Evolutionary conservation across 1,140 invertebrate species (phyloP), one percentile per base, ranked within the genome.

Genomic region (Bombus haemorrhoidalis): DNA sequence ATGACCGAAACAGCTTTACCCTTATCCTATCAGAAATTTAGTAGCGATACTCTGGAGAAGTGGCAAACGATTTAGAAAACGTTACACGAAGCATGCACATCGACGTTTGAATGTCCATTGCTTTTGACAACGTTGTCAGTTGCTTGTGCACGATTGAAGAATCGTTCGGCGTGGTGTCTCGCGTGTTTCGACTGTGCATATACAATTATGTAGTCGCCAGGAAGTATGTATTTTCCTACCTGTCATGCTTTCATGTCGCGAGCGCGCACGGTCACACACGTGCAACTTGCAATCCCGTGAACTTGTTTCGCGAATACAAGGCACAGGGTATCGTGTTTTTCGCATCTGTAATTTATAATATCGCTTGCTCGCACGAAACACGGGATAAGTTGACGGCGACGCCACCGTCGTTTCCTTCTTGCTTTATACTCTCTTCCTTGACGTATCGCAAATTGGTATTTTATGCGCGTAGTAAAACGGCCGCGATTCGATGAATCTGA

Each of bases 341-440:
- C 68, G 53, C 34, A 13, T 57, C 34, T 80, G 39, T 77, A 73
- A 80, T 85, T 85, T 71, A 80, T 85, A 80, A 81, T 64, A 80
- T 53, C 77, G 76, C 68, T 64, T 32, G 43, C 43, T 47, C 66
- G 47, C n/a, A 69, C 8, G 81, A 41, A 83, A 57, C 73, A 22
- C 22, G 43, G 34, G 8, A 59, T n/a, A 69, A 77, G 62, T 78
- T 34, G 57, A 75, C 81, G 37, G 43, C 25, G 72, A 32, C 75
- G 28, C n/a, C 66, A 12, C 71, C 47, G n/a, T 9, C 37, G n/a
- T 78, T 34, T n/a, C 76, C 34, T 43, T 25, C 34, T 15, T 47
- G 22, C 28, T 25, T 37, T 32, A 25, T 43, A 43, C 32, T 10
- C n/a, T 59, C 15, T n/a, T 72, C n/a, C 22, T 32, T 25, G 68